Evolutionary conservation across 2,888 invertebrate species (phyloP).

Genomic region (Diadegma fenestrale): DNA sequence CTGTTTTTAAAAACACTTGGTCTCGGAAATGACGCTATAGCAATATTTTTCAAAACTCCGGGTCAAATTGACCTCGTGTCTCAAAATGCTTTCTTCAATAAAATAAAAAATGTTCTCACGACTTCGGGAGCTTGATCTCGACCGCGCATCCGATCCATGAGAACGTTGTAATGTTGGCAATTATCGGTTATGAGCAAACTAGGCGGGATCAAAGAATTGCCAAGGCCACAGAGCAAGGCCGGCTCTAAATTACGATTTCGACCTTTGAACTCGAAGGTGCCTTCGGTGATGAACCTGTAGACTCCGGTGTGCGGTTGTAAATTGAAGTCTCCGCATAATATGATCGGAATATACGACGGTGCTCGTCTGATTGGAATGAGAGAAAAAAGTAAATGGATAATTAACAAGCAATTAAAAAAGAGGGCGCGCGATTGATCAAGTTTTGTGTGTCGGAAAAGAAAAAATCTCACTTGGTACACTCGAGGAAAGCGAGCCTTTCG

Average conservation of each 20-base stretch:
- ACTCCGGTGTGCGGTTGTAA: constrained; percentile 91
- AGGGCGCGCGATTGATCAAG: background rate
- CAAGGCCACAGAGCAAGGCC: constrained; percentile 77
- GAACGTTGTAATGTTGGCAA: constrained; percentile 87
- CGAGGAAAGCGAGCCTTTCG: constrained; percentile 89
- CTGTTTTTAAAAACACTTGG: too few relatives aligned
- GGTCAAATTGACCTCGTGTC: too few relatives aligned
- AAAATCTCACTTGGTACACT: constrained; percentile 78
- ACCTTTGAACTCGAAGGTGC: constrained; percentile 86
- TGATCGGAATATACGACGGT: constrained; percentile 89
- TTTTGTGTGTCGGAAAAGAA: background rate
- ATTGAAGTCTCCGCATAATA: constrained; percentile 98
- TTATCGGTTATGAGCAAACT: constrained; percentile 86
- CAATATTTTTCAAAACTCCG: too few relatives aligned
- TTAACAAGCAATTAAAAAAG: background rate
- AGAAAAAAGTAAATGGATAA: constrained; percentile 14
- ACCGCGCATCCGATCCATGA: constrained; percentile 84
- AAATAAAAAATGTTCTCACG: constrained; percentile 61
- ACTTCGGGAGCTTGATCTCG: constrained; percentile 62
- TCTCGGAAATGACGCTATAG: too few relatives aligned
- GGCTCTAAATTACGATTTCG: constrained; percentile 84
- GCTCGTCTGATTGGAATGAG: constrained; percentile 73
- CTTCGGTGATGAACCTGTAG: constrained; percentile 89
- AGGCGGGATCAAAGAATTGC: constrained; percentile 82
- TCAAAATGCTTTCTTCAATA: too few relatives aligned